phyloP scores from a whole-genome alignment of 2,113 vertebrate genomes.

The Scomber colias region DNA sequence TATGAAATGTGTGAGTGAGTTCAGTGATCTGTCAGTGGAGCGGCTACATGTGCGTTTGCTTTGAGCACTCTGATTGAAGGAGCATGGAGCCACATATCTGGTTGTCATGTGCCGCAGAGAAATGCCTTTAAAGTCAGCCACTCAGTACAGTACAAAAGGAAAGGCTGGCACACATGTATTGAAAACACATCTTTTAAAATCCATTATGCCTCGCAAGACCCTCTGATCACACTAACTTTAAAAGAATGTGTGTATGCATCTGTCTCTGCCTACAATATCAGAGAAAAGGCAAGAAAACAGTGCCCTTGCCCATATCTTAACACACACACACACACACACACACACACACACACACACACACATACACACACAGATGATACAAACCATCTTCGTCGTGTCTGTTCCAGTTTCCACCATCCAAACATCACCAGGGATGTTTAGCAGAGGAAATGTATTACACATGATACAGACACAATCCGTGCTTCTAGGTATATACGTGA shows the following conservation, averaged over 20 bases:
- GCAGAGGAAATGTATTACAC: slow-evolving; percentile 58
- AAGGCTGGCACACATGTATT: slow-evolving; percentile 57
- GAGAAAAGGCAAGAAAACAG: slow-evolving; percentile 8
- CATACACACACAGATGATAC: slow-evolving; percentile 21
- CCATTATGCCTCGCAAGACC: slow-evolving; percentile 48
- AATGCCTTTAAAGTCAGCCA: slow-evolving; percentile 74
- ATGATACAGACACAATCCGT: slow-evolving; percentile 37
- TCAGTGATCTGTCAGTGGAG: slow-evolving; percentile 64
- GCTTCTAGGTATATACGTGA: slow-evolving; percentile 36
- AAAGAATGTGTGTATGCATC: slow-evolving; percentile 46
- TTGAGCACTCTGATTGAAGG: slow-evolving; percentile 70
- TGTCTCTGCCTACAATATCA: neutral
- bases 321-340: slow-evolving; percentile 1
- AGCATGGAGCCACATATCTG: slow-evolving; percentile 68
- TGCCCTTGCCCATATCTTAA: slow-evolving; percentile 28
- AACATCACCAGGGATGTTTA: slow-evolving; percentile 50
- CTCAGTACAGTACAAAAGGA: slow-evolving; percentile 55
- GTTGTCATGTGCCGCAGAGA: slow-evolving; percentile 70
- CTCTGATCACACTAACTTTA: slow-evolving; percentile 55
- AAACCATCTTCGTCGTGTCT: slow-evolving; percentile 62
- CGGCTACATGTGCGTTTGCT: slow-evolving; percentile 72
- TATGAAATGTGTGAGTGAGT: slow-evolving; percentile 57
- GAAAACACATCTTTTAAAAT: slow-evolving; percentile 65
- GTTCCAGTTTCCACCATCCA: slow-evolving; percentile 54
- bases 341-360: neutral